Base-by-base conservation (phyloP, 1,140 invertebrate genomes). In the Pogonomyrmex californicus region DNA sequence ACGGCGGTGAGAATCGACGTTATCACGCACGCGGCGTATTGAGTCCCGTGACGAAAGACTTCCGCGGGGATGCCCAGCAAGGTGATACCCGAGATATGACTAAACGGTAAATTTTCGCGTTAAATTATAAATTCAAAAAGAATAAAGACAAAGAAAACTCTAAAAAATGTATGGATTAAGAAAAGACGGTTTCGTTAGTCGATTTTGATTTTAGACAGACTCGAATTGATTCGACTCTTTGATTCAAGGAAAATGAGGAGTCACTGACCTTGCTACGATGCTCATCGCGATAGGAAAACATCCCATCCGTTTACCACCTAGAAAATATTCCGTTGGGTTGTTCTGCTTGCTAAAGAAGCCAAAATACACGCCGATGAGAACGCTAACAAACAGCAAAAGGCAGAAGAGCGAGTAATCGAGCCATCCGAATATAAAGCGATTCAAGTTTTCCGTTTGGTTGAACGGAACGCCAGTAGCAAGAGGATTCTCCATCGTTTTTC, bases 211-310 rank as follows among this genome's bases (percentile, higher is more conserved):
- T 51, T 63, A 10, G 38, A 4, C 33, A 60, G 83, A 88, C 23
- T 23, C 23, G 23, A 23, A 23, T 23, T 23, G 23, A 23, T 23
- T 23, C 23, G 23, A 77, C 77, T 90, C 23, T 85, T 85, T 54
- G 89, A 85, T 89, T 88, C 17, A n/a, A 83, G 83, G 1, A 86
- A 63, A 49, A 2, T 4, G 7, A 66, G 49, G 63, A 51, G 54
- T 63, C 60, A 94, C 90, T 94, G 95, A 97, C 97, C 97, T 97
- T 71, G 98, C 97, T 86, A 98, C 97, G 23, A 98, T 93, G 33
- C 97, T 98, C 96, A 98, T 97, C 7, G 97, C 97, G 58, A 98
- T 97, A 0, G 98, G 97, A 91, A 98, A 97, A 81, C 97, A 96
- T 41, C 96, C 96, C 97, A 98, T 98, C 0, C 96, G 97, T 92